Base-by-base conservation (phyloP, 2,888 invertebrate species). In the Caradrina kadenii region DNA sequence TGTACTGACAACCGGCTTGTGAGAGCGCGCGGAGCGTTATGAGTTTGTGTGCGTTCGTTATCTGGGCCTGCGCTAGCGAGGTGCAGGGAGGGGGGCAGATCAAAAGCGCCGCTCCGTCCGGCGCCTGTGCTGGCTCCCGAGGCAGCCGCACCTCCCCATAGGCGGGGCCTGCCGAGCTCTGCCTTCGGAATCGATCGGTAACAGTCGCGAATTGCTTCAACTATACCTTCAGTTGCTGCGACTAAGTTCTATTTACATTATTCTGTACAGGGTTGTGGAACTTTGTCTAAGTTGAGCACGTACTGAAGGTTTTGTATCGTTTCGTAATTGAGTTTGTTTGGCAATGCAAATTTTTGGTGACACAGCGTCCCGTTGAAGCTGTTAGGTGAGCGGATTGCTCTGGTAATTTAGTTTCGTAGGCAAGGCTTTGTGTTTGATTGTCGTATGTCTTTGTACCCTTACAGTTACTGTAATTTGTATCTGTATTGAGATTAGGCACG, bases 381-480 rank as follows among this genome's bases (percentile, higher is more conserved):
- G 94, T 93, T 94, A 94, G 87, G 90, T 91, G 92, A 92, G 91
- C 90, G 90, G 89, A 94, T 93, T 94, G 95, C 92, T 91, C 89
- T 91, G 87, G 91, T 95, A 94, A 96, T 94, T 95, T 92, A 89
- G 92, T 96, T 95, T 94, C 88, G 94, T 93, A 93, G 93, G 91
- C 94, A 94, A 93, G 92, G 90, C 93, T 94, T 94, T 94, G 92
- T 91, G 87, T 79, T 74, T 83, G 88, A 86, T 87, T 87, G 88
- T 87, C 72, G 86, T 80, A 84, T 82, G 85, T 85, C 90, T 93
- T 92, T 92, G 92, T 91, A 45, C 45, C 17, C 15, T n/a, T 17
- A 89, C 85, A 85, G 88, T 81, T 86, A 87, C 90, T 91, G 91
- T 92, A 90, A 91, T 90, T 91, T 92, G 90, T 90, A 88, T 88